Evolutionary conservation across 2,888 invertebrate species (phyloP).

Genomic region (Coronaproctus castanopsis): DNA sequence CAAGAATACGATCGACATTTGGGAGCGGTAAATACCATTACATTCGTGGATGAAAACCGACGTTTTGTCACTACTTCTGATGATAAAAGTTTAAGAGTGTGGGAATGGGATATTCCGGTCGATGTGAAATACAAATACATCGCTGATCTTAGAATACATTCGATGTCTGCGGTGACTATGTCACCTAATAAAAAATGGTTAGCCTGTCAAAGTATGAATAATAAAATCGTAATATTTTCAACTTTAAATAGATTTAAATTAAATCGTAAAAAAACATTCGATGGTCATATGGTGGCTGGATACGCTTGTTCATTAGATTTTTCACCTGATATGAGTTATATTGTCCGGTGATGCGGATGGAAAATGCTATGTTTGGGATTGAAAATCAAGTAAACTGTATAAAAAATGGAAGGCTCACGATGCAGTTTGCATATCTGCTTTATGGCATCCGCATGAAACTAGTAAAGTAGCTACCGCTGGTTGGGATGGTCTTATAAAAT

Average conservation of each 20-base stretch:
- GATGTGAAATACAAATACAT: conserved; percentile 99
- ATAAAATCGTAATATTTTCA: conserved; percentile 93
- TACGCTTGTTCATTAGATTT: conserved; percentile 94
- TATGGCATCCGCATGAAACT: conserved; percentile 99
- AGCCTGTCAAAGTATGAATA: conserved; percentile 98
- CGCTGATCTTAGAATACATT: conserved; percentile 98
- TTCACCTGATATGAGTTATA: conserved; percentile 96
- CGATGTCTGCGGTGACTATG: conserved; percentile 86
- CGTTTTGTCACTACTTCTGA: conserved; percentile 97
- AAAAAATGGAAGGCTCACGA: conserved; percentile 99
- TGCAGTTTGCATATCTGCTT: conserved; percentile 76
- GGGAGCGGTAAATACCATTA: conserved; percentile 95
- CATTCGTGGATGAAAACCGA: conserved; percentile 95
- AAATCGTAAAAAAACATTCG: conserved; percentile 93
- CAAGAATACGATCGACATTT: conserved; percentile 97
- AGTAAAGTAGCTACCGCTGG: conserved; percentile 94
- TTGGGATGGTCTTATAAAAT: conserved; percentile 97
- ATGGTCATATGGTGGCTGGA: conserved; percentile 98
- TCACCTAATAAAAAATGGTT: conserved; percentile 98
- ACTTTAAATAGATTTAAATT: conserved; percentile 92
- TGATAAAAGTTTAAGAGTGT: conserved; percentile 93
- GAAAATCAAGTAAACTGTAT: conserved; percentile 95
- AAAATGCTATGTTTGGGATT: conserved; percentile 97
- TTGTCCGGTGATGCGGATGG: conserved; percentile 97
- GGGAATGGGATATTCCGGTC: conserved; percentile 99